Percentiles rank a stretch among this genome's conserved stretches.
phyloP scores from a whole-genome alignment of 2,113 vertebrate genomes.

The Cryptoleucopteryx plumbea region DNA sequence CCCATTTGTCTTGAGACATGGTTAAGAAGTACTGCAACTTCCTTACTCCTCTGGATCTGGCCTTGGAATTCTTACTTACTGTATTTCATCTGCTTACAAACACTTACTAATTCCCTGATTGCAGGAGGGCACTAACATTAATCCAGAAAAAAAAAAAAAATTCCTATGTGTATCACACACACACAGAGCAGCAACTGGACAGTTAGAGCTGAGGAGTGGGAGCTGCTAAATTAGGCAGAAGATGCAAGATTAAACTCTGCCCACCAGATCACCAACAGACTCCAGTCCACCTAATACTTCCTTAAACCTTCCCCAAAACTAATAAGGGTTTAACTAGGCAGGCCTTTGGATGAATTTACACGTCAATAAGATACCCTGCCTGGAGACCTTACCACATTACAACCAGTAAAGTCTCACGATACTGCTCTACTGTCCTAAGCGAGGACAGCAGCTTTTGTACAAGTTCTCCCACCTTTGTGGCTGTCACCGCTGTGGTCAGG shows the following conservation, averaged over 20 bases:
- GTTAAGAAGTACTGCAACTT: background rate
- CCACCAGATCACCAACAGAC: background rate
- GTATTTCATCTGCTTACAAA: background rate
- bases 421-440: accelerated
- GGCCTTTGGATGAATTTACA: background rate
- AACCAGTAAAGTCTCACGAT: accelerated
- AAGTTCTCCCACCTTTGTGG: constrained; percentile 71
- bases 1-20: background rate
- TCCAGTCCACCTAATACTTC: background rate
- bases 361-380: accelerated
- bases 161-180: accelerated
- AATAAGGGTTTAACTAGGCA: background rate
- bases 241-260: accelerated
- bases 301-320: background rate
- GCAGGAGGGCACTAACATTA: background rate
- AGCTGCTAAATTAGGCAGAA: background rate
- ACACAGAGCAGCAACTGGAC: background rate
- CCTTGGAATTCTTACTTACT: background rate
- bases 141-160: background rate
- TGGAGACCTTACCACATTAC: accelerated
- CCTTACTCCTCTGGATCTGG: background rate
- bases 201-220: background rate
- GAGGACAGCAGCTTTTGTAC: background rate
- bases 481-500: constrained; percentile 81
- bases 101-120: accelerated